Evolutionary conservation across 2,797 vertebrate species (phyloP).

Genomic region (Hydrocynus forskahlii): DNA sequence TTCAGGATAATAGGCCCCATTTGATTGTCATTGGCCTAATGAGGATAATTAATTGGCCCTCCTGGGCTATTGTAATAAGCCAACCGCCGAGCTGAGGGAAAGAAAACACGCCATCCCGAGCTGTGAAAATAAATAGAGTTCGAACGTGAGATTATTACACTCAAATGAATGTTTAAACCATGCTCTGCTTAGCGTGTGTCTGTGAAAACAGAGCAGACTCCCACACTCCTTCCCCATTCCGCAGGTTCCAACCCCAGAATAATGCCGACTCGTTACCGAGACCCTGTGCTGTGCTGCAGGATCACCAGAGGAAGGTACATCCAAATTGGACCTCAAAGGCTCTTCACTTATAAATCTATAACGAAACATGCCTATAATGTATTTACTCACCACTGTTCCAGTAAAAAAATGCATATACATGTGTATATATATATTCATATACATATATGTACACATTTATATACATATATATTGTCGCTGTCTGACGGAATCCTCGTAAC

Average conservation of each 20-base stretch:
- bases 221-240: conserved; percentile 1
- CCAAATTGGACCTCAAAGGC: too few relatives aligned
- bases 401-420: too few relatives aligned
- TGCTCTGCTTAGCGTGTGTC: conserved; percentile 52
- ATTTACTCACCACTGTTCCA: too few relatives aligned
- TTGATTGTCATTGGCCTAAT: conserved; percentile 79
- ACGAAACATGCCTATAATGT: too few relatives aligned
- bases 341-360: too few relatives aligned
- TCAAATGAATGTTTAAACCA: conserved; percentile 53
- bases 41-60: conserved; percentile 78
- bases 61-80: conserved; percentile 67
- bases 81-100: conserved; percentile 61
- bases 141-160: conserved; percentile 56
- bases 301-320: too few relatives aligned
- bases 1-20: conserved; percentile 76
- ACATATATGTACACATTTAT: too few relatives aligned
- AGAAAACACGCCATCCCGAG: conserved; percentile 61
- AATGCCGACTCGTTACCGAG: not conserved
- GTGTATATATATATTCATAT: too few relatives aligned
- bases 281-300: not conserved
- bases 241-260: not conserved
- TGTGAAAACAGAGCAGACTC: conserved; percentile 40
- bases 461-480: too few relatives aligned
- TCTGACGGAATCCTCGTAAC: too few relatives aligned
- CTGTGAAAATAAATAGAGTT: conserved; percentile 65